Evolutionary conservation across 2,888 invertebrate genomes (phyloP), one percentile per base, ranked within the genome.

Genomic region (Drosophila kanekoi): DNA sequence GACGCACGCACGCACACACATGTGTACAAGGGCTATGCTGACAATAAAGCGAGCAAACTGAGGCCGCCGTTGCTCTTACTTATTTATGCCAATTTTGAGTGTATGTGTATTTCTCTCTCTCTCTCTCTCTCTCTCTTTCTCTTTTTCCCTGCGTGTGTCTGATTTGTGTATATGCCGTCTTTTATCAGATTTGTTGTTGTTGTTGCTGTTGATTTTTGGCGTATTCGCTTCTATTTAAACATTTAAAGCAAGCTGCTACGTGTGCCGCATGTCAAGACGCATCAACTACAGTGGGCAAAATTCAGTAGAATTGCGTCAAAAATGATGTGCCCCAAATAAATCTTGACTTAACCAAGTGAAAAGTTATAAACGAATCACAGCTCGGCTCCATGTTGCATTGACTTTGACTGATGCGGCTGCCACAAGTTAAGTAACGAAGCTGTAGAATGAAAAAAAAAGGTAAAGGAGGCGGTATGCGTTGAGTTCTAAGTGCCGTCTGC

Each of bases 81-180:
- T 88, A 85, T 88, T 88, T 88, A 85, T 85, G 86, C 83, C 85
- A 85, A 83, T 86, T 76, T 82, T 76, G 51, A 71, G 65, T 35
- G 35, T 59, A 43, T 48, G 45, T 67, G 53, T 52, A 57, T 23
- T 18, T 40, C 13, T 63, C 35, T 58, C 41, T 66, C 48, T 51
- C 48, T 51, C 44, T 52, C 57, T 8, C n/a, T n/a, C n/a, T n/a
- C n/a, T n/a, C 47, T n/a, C 20, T 5, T 4, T 14, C 51, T 64
- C 23, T 8, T 16, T 5, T 16, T 28, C 38, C 45, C 35, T 54
- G 33, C 53, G 40, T 63, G 53, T 56, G 45, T 45, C 41, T 51
- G 48, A 51, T 54, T 38, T 74, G 73, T 64, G 66, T 64, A 43
- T 53, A 44, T 63, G 72, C 44, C 35, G 53, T 60, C 58, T 59